Evolutionary conservation across 1,140 invertebrate species (phyloP), one percentile per base, ranked within the genome.

Genomic region (Galleria mellonella): DNA sequence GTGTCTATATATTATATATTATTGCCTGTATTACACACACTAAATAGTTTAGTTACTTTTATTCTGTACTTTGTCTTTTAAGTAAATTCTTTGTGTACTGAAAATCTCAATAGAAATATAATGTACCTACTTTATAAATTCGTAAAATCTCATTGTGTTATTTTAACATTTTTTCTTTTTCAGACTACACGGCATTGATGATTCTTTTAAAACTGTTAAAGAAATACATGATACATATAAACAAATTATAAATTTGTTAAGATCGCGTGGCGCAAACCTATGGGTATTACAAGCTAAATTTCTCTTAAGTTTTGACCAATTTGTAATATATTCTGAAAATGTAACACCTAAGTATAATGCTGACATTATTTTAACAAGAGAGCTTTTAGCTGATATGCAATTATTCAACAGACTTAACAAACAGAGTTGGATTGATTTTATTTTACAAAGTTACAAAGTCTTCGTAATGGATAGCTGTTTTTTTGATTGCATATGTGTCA

Each of bases 381-480:
- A 75, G 43, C 48, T 81, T 2, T 32, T 68, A 57, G 47, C 43
- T n/a, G 64, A 83, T 45, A 36, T 47, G 9, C 44, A 40, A 10
- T 52, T 81, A 40, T 84, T 67, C 43, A 51, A 76, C n/a, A 72
- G 78, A 58, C 49, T 85, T 35, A 79, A 61, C 38, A 85, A 85
- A 56, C 82, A 85, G 65, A 68, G 72, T 46, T 84, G 81, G 81
- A 51, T 83, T 23, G 81, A 84, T 51, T 81, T 84, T 37, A 73
- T 85, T 57, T 54, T 83, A 43, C 82, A 85, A 58, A 76, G 69
- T 43, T 85, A 83, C 39, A 85, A 82, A 63, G 78, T 81, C 12
- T 85, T 85, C 46, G 53, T 85, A 28, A 55, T 85, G 64, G 81
- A 85, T 23, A 79, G 72, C 39, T 85, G 81, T 45, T 82, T 82